Percentiles rank a stretch among this genome's conserved stretches.
phyloP scores from a whole-genome alignment of 2,888 invertebrate species.

The Platyscelio sp. region DNA sequence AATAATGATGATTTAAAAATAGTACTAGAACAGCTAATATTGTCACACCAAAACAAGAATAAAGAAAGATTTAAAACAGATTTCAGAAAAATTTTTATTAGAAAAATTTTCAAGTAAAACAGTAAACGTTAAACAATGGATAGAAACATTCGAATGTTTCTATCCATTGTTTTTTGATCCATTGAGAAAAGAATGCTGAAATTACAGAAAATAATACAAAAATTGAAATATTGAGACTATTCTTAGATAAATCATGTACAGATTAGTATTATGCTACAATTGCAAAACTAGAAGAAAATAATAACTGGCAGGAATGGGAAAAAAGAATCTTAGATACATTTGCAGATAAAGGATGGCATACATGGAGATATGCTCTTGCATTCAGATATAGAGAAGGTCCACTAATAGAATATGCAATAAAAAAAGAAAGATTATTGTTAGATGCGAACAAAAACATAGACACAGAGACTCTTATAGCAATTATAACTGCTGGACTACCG shows the following conservation, averaged over 20 bases:
- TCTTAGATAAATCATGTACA: slow-evolving; percentile 67
- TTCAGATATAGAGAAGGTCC: slow-evolving; percentile 75
- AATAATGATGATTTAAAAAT: slow-evolving; percentile 2
- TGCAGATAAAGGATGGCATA: slow-evolving; percentile 75
- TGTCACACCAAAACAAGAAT: slow-evolving; percentile 56
- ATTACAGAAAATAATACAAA: slow-evolving; percentile 64
- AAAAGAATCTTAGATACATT: slow-evolving; percentile 73
- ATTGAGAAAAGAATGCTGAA: slow-evolving; percentile 72
- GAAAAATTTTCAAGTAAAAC: slow-evolving; percentile 58
- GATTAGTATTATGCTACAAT: slow-evolving; percentile 72
- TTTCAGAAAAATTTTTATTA: slow-evolving; percentile 69
- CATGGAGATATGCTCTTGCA: slow-evolving; percentile 69
- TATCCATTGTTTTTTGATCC: no score
- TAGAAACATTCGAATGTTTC: slow-evolving; percentile 73
- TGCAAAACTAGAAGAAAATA: slow-evolving; percentile 68
- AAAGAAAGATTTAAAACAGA: slow-evolving; percentile 64
- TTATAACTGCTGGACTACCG: slow-evolving; percentile 62
- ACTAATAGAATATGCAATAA: slow-evolving; percentile 73
- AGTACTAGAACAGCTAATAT: slow-evolving; percentile 46
- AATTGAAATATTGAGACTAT: slow-evolving; percentile 71
- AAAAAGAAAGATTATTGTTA: slow-evolving; percentile 68
- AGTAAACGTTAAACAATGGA: slow-evolving; percentile 72
- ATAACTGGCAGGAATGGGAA: slow-evolving; percentile 75
- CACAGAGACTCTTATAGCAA: slow-evolving; percentile 51
- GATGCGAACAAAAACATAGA: slow-evolving; percentile 64